phyloP scores from a whole-genome alignment of 2,888 invertebrate species.

The Rhogogaster chlorosoma region DNA sequence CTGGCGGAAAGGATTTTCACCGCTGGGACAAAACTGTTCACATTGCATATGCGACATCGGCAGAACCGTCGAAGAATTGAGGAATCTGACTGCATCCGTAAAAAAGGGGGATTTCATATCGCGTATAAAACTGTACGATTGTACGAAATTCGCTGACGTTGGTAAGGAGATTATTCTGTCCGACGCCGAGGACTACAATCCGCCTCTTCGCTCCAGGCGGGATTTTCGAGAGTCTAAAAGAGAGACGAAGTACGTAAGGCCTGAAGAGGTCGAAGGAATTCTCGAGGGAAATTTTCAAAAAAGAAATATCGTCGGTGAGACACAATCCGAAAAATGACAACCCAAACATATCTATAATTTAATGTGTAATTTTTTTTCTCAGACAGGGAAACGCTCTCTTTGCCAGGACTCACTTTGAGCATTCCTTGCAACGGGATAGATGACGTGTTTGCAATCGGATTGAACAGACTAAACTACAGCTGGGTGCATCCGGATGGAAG shows the following conservation, averaged over 20 bases:
- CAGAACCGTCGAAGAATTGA: slow-evolving; percentile 59
- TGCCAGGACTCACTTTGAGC: slow-evolving; percentile 68
- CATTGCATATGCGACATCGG: slow-evolving; percentile 66
- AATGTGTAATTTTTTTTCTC: slow-evolving; percentile 39
- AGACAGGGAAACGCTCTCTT: slow-evolving; percentile 65
- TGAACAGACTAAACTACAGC: slow-evolving; percentile 66
- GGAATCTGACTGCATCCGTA: slow-evolving; percentile 55
- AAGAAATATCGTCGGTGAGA: background rate
- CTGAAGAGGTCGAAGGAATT: slow-evolving; percentile 63
- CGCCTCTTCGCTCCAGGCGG: slow-evolving; percentile 58
- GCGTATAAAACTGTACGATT: slow-evolving; percentile 63
- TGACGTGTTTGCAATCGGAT: slow-evolving; percentile 65
- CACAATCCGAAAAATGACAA: background rate
- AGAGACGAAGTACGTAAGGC: slow-evolving; percentile 65
- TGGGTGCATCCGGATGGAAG: slow-evolving; percentile 66
- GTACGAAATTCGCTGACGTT: slow-evolving; percentile 64
- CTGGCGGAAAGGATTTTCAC: slow-evolving; percentile 37
- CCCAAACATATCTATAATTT: too few species aligned
- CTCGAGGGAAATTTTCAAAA: slow-evolving; percentile 49
- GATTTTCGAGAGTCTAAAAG: slow-evolving; percentile 62
- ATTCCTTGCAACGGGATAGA: slow-evolving; percentile 65
- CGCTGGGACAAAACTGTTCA: slow-evolving; percentile 57
- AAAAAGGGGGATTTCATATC: slow-evolving; percentile 59
- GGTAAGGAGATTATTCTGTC: slow-evolving; percentile 65
- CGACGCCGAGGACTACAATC: slow-evolving; percentile 57